These are phyloP conservation scores for Adoxophyes honmai DNA, from an alignment of 1,140 invertebrate species.

Conservation along the genomic window DNA sequence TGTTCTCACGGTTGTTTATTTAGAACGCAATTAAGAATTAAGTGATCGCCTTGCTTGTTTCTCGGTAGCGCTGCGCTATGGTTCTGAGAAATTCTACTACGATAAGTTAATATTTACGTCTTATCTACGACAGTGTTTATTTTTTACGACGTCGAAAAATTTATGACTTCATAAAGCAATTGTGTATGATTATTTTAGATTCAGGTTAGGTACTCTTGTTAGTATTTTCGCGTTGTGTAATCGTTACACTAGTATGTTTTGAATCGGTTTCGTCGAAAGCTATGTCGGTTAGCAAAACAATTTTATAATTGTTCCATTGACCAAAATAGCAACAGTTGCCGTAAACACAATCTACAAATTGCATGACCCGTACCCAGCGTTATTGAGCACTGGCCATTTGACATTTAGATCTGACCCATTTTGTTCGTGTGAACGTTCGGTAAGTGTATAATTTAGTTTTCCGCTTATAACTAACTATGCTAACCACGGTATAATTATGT, in stretches of 20 bases:
- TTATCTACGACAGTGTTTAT: slow-evolving; percentile 1
- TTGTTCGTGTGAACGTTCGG: slow-evolving; percentile 6
- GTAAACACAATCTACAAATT: too few species aligned
- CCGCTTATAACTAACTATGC: background rate
- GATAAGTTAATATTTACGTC: background rate
- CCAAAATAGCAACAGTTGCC: too few species aligned
- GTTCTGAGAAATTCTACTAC: slow-evolving; percentile 2
- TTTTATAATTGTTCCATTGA: too few species aligned
- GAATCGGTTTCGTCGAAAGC: too few species aligned
- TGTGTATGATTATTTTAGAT: too few species aligned
- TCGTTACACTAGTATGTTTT: too few species aligned
- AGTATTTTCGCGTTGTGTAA: too few species aligned
- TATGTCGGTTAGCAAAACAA: too few species aligned
- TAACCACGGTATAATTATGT: background rate
- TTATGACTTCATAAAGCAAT: too few species aligned
- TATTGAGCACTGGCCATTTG: background rate
- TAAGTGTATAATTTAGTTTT: slow-evolving; percentile 15
- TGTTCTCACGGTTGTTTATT: slow-evolving; percentile 8
- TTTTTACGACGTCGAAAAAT: background rate
- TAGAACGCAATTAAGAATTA: slow-evolving; percentile 3
- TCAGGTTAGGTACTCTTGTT: too few species aligned
- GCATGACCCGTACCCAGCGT: too few species aligned
- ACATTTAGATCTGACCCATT: slow-evolving; percentile 5
- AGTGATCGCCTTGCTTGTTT: background rate
- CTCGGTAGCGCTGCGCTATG: background rate